A percentile compares a stretch with the other conserved stretches of the same genome.
Evolutionary conservation across 64 coral and sea anemone genomes (phyloP).

Genomic region (Porites lutea): DNA sequence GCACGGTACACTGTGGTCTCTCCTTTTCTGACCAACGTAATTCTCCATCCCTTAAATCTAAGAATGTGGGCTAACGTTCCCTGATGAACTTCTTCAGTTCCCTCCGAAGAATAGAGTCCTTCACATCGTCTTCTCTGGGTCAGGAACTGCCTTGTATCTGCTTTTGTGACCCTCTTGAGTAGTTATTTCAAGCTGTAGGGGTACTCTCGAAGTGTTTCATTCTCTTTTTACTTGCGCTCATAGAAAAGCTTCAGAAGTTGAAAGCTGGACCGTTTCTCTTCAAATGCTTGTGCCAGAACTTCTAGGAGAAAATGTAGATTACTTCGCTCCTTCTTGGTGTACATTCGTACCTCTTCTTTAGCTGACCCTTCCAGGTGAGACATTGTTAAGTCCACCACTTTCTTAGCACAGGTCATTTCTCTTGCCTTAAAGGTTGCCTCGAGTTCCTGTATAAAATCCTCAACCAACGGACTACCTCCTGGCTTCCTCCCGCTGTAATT

Average conservation of each 20-base stretch:
- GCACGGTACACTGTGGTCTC: background rate
- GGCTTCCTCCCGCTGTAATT: background rate
- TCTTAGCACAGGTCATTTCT: conserved; percentile 41
- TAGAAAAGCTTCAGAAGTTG: conserved; percentile 34
- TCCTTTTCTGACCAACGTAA: conserved; percentile 74
- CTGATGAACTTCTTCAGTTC: conserved; percentile 56
- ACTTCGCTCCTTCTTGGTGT: background rate
- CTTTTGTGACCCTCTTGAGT: background rate
- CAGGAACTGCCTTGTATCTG: conserved; percentile 2
- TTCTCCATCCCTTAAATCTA: conserved; percentile 66
- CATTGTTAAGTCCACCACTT: conserved; percentile 46
- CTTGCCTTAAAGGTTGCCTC: conserved; percentile 24
- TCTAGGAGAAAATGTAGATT: conserved; percentile 25
- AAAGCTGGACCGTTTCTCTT: conserved; percentile 27
- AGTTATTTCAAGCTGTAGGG: background rate
- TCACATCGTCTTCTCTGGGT: conserved; percentile 66
- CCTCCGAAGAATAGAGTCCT: conserved; percentile 56
- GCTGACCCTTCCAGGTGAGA: conserved; percentile 55
- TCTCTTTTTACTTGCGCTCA: conserved; percentile 22
- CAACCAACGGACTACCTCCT: background rate
- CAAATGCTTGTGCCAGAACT: conserved; percentile 32
- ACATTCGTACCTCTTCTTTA: conserved; percentile 26
- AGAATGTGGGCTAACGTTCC: background rate
- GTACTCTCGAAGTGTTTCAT: conserved; percentile 25
- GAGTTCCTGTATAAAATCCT: conserved; percentile 56